Conservation (phyloP, 2,113 vertebrate genomes). For the Barbus barbus region DNA sequence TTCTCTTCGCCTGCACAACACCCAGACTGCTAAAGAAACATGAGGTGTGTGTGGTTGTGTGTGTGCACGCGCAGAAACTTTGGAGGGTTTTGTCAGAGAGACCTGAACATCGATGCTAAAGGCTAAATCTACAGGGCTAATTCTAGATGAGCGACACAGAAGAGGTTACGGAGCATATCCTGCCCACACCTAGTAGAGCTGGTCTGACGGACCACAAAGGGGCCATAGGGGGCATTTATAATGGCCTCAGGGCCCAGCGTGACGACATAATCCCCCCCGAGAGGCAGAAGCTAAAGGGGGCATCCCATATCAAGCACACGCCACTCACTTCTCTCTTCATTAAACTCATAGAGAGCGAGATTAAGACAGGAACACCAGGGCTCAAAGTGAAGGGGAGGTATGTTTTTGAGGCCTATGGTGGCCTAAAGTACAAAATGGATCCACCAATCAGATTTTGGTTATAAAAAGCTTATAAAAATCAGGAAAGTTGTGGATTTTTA, state of each 20-base stretch:
- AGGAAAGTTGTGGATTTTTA: background rate
- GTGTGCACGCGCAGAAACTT: slow-evolving; percentile 57
- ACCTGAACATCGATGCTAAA: slow-evolving; percentile 66
- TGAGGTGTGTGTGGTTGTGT: slow-evolving; percentile 61
- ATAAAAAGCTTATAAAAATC: background rate
- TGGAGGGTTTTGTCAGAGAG: slow-evolving; percentile 63
- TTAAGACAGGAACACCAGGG: background rate
- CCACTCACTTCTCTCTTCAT: slow-evolving; percentile 55
- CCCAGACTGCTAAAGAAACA: slow-evolving; percentile 71
- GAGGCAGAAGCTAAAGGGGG: slow-evolving; percentile 49
- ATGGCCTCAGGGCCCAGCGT: slow-evolving; percentile 71
- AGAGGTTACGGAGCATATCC: slow-evolving; percentile 63
- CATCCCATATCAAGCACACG: slow-evolving; percentile 72
- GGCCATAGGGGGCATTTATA: slow-evolving; percentile 77
- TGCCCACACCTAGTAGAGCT: slow-evolving; percentile 70
- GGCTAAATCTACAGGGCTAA: slow-evolving; percentile 55
- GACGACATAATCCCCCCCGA: slow-evolving; percentile 75
- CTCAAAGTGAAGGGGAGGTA: background rate
- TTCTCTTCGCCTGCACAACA: slow-evolving; percentile 65
- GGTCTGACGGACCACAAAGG: slow-evolving; percentile 75
- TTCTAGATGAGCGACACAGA: slow-evolving; percentile 65
- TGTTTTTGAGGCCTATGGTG: background rate
- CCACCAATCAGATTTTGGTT: background rate
- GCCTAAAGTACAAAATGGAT: background rate
- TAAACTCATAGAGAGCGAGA: slow-evolving; percentile 7